These are phyloP conservation scores for Yponomeuta malinellus DNA, from an alignment of 2,888 invertebrate species.

Conservation along the genomic window DNA sequence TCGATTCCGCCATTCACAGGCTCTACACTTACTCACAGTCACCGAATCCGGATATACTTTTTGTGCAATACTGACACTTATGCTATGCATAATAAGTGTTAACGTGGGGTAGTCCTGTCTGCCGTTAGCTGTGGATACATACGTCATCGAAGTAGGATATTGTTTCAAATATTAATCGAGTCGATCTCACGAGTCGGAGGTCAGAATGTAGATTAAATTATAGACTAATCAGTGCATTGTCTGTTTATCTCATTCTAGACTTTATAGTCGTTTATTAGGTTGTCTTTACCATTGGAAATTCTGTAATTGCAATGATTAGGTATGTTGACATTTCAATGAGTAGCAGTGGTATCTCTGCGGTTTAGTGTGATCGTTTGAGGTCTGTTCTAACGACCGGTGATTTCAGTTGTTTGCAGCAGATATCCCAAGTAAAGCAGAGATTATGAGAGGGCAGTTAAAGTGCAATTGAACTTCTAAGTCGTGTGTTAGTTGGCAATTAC, in stretches of 20 bases:
- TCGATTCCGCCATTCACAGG: constrained; percentile 64
- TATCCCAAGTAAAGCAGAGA: constrained; percentile 17
- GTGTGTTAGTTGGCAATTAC: constrained; percentile 27
- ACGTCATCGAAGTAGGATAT: constrained; percentile 18
- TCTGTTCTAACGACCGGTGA: neutral
- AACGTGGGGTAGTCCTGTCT: too few relatives aligned
- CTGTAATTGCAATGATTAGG: neutral
- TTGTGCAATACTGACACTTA: too few relatives aligned
- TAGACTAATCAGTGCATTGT: neutral
- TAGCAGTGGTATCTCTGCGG: neutral
- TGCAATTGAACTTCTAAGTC: constrained; percentile 30
- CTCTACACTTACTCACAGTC: constrained; percentile 23
- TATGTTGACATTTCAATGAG: neutral
- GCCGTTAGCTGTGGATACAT: neutral
- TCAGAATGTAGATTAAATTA: constrained; percentile 15
- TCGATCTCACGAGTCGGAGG: constrained; percentile 35
- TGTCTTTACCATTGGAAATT: neutral
- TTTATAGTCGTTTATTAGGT: neutral
- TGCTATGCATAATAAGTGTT: too few relatives aligned
- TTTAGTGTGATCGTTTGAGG: neutral
- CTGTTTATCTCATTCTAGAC: neutral
- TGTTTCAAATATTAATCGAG: constrained; percentile 17
- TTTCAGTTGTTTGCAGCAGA: neutral
- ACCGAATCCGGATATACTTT: too few relatives aligned
- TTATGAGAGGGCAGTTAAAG: constrained; percentile 21